Evolutionary conservation across 2,888 invertebrate genomes (phyloP), one percentile per base, ranked within the genome.

Genomic region (Platerodrilus igneus): DNA sequence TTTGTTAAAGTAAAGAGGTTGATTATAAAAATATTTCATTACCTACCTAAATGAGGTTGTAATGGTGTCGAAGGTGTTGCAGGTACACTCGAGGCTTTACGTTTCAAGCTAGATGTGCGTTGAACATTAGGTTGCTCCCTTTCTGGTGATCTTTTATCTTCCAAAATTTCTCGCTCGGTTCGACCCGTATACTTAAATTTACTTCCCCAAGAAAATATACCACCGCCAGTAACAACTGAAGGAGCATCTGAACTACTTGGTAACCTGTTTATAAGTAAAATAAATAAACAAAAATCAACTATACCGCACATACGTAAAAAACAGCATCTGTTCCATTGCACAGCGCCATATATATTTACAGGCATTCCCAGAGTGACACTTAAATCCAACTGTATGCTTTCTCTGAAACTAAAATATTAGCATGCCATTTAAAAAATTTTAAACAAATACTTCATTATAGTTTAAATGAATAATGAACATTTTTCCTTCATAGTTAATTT

Each of bases 321-420:
- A 97, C 52, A 95, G 74, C 83, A 95, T 91, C 72, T 96, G 96
- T 65, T 96, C 95, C 52, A 96, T 90, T 29, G 95, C 93, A 72
- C 94, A 94, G 63, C 90, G 82, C 96, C 96, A 97, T 47, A 97
- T 84, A 70, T 96, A 93, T 52, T 94, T 84, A 65, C 95, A 95
- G 34, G 92, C 86, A 25, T 89, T 82, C 28, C 89, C 86, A 52
- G 88, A 87, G 37, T 90, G 87, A 71, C 96, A 96, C 68, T 93
- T 92, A 72, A 93, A 96, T 9, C 96, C 95, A 47, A 95, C 86
- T 14, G 91, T 90, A 67, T 90, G 89, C 62, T 91, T 91, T 73
- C 89, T 91, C 90, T 90, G 71, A 45, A 78, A 78, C 48, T 53
- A 29, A 52, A 47, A n/a, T n/a, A n/a, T n/a, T n/a, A n/a, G n/a